phyloP scores from a whole-genome alignment of 2,113 vertebrate species.

The Dipodomys stephensi region DNA sequence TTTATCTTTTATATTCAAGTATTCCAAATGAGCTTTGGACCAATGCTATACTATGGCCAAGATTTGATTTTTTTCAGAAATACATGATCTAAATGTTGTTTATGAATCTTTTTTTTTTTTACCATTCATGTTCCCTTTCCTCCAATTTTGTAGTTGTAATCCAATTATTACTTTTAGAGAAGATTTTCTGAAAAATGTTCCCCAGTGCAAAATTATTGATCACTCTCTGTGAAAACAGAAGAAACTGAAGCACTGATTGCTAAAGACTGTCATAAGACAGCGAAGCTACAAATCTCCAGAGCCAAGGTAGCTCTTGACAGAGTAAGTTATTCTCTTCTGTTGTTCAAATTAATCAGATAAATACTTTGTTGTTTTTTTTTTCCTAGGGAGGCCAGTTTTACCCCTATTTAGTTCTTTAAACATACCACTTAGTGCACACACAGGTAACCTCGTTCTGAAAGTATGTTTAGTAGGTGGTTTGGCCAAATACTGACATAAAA shows the following conservation, averaged over 20 bases:
- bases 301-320: background rate
- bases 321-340: background rate
- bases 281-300: background rate
- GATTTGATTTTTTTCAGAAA: background rate
- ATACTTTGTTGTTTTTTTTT: background rate
- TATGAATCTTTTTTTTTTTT: conserved; percentile 11
- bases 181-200: background rate
- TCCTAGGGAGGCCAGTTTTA: background rate
- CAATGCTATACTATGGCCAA: background rate
- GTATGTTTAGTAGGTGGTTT: background rate
- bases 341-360: background rate
- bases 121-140: background rate
- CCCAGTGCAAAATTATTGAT: background rate
- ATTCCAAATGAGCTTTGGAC: conserved; percentile 19
- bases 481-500: background rate
- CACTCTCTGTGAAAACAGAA: background rate
- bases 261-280: background rate
- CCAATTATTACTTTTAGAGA: background rate
- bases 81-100: background rate
- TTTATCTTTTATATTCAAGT: conserved; percentile 42
- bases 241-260: background rate
- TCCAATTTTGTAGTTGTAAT: background rate
- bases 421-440: background rate
- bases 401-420: background rate
- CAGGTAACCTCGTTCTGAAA: background rate